phyloP scores from a whole-genome alignment of 2,113 vertebrate genomes.

The Eurypyga helias region DNA sequence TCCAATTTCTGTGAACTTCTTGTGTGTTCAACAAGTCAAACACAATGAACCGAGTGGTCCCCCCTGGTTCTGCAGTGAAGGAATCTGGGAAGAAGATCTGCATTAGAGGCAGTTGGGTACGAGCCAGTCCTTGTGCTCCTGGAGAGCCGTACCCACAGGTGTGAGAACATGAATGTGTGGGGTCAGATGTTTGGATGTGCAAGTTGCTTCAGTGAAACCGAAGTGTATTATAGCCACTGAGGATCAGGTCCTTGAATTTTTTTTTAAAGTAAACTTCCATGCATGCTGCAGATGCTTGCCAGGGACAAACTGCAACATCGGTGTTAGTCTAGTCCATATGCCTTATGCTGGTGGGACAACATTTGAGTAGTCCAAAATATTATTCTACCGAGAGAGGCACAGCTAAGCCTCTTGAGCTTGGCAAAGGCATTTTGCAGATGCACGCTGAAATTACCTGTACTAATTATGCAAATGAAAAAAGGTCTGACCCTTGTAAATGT shows the following conservation, averaged over 20 bases:
- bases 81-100: neutral
- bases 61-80: neutral
- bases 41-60: constrained; percentile 18
- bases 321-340: neutral
- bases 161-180: neutral
- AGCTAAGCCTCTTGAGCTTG: neutral
- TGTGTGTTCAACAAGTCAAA: constrained; percentile 63
- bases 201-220: neutral
- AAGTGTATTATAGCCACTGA: neutral
- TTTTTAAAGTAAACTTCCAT: neutral
- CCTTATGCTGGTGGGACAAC: neutral
- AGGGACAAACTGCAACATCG: neutral
- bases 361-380: neutral
- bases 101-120: neutral
- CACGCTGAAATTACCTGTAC: neutral
- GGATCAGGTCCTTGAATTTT: neutral
- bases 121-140: neutral
- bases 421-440: neutral
- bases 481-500: neutral
- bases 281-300: neutral
- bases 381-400: neutral
- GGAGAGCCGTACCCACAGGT: neutral
- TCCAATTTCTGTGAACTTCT: constrained; percentile 56
- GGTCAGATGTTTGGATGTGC: neutral
- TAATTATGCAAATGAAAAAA: neutral